Base-by-base conservation (phyloP, 2,888 invertebrate genomes). In the Melinaea menophilus region DNA sequence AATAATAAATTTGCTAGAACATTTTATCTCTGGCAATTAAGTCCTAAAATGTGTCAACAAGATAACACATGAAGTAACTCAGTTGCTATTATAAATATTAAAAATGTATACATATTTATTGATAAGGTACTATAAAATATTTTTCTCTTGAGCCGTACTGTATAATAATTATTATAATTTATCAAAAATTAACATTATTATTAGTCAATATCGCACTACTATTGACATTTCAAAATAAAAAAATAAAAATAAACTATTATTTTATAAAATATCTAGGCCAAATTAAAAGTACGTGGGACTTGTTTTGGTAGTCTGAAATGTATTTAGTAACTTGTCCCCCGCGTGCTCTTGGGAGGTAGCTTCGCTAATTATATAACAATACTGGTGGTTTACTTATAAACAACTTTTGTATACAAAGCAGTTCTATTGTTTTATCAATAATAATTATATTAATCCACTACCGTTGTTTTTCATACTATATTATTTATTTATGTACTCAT, bases 1-100 rank as follows among this genome's bases (percentile, higher is more conserved):
- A 51, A 66, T 55, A 58, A 34, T 54, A 60, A 66, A 61, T 66
- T 22, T 54, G 58, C 54, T 51, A 31, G 33, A n/a, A 54, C 11
- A 54, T 31, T 37, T 63, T 66, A 66, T 66, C 65, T 31, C n/a
- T 60, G 11, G 58, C 56, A 61, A 66, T 66, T 66, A 65, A 63
- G 45, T 47, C 59, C 48, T 61, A 54, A 58, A 58, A 59, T 58
- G 34, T 60, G 55, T 56, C 57, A 57, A 13, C 48, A 61, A 3
- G 51, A 51, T 51, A 51, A 51, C 51, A 31, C 9, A 7, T 2
- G 22, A 48, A n/a, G 22, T 13, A 48, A 22, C 12, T 7, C 9
- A 51, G 31, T 51, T 7, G 51, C 31, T 31, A 31, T 7, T 31
- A 51, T 51, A 13, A 3, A 22, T 7, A 22, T 51, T 51, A 13